These are phyloP conservation scores for Oxyruncus cristatus DNA, from an alignment of 2,113 vertebrate genomes.

Conservation along the genomic window DNA sequence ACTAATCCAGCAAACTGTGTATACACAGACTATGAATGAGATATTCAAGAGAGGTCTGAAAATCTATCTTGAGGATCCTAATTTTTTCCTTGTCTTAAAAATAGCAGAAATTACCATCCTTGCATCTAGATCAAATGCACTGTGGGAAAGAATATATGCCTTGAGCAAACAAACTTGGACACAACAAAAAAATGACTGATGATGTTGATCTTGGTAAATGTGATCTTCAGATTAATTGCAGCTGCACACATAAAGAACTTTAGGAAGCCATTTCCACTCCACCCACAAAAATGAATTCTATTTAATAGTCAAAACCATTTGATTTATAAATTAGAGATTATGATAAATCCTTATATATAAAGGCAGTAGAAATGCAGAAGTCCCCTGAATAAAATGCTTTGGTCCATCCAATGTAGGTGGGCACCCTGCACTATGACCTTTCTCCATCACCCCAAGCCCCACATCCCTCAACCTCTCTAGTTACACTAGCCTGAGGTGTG, in stretches of 20 bases:
- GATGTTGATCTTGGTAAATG: neutral
- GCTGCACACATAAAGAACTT: neutral
- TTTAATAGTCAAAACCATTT: neutral
- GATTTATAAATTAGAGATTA: neutral
- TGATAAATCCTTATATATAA: neutral
- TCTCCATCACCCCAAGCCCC: neutral
- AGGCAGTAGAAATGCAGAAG: neutral
- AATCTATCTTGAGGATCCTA: neutral
- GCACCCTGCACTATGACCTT: neutral
- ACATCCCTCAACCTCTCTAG: neutral
- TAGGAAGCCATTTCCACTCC: neutral
- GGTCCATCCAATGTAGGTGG: neutral
- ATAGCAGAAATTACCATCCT: neutral
- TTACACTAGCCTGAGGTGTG: neutral
- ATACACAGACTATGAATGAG: neutral
- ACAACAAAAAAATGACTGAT: neutral
- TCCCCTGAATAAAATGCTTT: neutral
- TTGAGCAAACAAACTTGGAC: neutral
- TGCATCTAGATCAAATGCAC: neutral
- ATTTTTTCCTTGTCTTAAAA: neutral
- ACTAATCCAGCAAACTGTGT: neutral
- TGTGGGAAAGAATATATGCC: neutral
- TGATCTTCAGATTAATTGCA: neutral
- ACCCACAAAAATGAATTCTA: neutral
- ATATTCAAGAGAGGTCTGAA: neutral